Percentiles rank a stretch among this genome's conserved stretches.
Conservation (phyloP, 53 echinoderm and acorn worm genomes). For the Antedon mediterranea region DNA sequence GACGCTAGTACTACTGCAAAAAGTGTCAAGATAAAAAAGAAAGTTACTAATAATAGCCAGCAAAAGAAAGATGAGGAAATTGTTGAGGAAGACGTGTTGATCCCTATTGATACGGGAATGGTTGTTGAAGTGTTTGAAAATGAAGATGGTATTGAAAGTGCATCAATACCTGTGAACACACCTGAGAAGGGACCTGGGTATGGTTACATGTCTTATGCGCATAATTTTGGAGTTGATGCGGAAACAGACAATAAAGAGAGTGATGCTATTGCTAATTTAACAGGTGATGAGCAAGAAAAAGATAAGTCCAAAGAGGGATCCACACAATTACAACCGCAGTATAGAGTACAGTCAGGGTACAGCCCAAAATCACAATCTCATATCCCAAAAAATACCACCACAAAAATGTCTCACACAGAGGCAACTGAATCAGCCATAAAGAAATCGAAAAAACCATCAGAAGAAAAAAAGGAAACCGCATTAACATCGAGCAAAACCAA, state of each 20-base stretch:
- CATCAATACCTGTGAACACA: conserved; percentile 24
- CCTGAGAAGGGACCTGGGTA: conserved; percentile 36
- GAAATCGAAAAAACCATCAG: neutral
- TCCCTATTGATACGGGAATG: conserved; percentile 88
- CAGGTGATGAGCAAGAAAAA: conserved; percentile 78
- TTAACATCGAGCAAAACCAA: conserved; percentile 6
- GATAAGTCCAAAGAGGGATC: conserved; percentile 26
- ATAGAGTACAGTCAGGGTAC: conserved; percentile 93
- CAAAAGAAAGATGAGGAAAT: no score
- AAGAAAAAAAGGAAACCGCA: no score
- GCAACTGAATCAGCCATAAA: neutral
- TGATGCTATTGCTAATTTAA: conserved; percentile 52
- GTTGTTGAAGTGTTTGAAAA: conserved; percentile 84
- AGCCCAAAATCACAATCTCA: conserved; percentile 68
- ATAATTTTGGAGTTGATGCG: conserved; percentile 97
- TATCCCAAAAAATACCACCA: conserved; percentile 8
- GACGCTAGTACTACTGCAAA: neutral
- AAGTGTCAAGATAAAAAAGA: neutral
- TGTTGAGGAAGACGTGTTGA: conserved; percentile 16
- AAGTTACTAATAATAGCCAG: neutral
- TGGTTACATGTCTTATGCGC: conserved; percentile 89
- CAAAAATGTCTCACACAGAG: neutral
- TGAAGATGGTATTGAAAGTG: conserved; percentile 40
- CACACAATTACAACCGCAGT: conserved; percentile 46
- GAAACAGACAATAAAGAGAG: conserved; percentile 76